These are phyloP conservation scores for Ptilodon capucinus DNA, from an alignment of 2,888 invertebrate genomes.

Conservation along the genomic window DNA sequence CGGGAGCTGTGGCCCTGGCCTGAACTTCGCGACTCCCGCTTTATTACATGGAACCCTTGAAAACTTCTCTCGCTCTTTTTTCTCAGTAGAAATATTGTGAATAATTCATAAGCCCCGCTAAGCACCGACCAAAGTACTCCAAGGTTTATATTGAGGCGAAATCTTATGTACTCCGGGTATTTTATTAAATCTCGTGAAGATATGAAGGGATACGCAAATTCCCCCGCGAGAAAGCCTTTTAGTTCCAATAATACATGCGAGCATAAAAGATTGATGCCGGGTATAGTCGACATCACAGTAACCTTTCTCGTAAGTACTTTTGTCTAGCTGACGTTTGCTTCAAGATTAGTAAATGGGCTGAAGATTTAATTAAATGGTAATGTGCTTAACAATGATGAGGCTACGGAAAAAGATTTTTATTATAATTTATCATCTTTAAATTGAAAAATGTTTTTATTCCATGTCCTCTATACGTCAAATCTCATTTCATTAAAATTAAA, in stretches of 20 bases:
- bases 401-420: too few species aligned
- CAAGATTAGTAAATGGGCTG: not conserved
- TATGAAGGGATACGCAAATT: not conserved
- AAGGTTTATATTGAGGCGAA: slow-evolving; percentile 16
- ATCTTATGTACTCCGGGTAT: slow-evolving; percentile 25
- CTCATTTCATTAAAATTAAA: too few species aligned
- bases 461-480: too few species aligned
- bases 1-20: slow-evolving; percentile 24
- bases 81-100: slow-evolving; percentile 34
- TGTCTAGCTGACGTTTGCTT: not conserved
- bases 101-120: slow-evolving; percentile 43
- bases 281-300: not conserved
- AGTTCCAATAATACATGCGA: not conserved
- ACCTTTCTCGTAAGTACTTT: not conserved
- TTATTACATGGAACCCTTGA: slow-evolving; percentile 45
- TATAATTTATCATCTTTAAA: too few species aligned
- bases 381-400: too few species aligned
- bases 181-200: slow-evolving; percentile 34
- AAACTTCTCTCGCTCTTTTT: slow-evolving; percentile 42
- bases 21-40: slow-evolving; percentile 29
- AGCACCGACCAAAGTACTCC: slow-evolving; percentile 33
- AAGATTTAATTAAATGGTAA: not conserved
- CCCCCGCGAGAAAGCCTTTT: not conserved
- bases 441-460: too few species aligned
- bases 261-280: not conserved